Conservation (phyloP, 2,113 vertebrate genomes). For the Anthoscopus minutus region DNA sequence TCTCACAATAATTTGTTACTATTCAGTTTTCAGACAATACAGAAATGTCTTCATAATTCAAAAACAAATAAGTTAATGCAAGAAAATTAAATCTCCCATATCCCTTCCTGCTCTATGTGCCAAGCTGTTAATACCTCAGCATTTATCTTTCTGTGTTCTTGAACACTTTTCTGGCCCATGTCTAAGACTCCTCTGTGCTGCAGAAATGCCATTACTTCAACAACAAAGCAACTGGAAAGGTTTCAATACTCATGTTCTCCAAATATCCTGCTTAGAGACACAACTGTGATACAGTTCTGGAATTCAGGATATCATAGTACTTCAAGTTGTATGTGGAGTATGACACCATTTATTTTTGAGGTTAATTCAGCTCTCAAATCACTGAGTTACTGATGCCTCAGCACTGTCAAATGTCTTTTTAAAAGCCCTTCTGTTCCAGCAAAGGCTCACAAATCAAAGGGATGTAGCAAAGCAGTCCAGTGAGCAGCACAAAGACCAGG, state of each 20-base stretch:
- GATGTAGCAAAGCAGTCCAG: not conserved
- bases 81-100: not conserved
- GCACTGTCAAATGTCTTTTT: not conserved
- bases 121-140: not conserved
- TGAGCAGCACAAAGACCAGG: not conserved
- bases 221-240: not conserved
- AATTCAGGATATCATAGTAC: not conserved
- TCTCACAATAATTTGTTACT: not conserved
- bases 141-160: not conserved
- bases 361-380: not conserved
- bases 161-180: not conserved
- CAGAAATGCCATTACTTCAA: not conserved
- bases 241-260: not conserved
- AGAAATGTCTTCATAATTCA: not conserved
- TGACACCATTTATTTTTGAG: not conserved
- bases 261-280: not conserved
- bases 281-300: not conserved
- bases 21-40: constrained; percentile 7
- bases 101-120: not conserved
- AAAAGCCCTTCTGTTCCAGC: not conserved
- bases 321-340: not conserved
- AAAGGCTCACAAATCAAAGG: not conserved
- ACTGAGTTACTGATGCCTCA: not conserved
- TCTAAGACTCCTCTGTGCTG: not conserved
- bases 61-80: not conserved